Evolutionary conservation across 2,888 invertebrate species (phyloP).

Genomic region (Lypha dubia): DNA sequence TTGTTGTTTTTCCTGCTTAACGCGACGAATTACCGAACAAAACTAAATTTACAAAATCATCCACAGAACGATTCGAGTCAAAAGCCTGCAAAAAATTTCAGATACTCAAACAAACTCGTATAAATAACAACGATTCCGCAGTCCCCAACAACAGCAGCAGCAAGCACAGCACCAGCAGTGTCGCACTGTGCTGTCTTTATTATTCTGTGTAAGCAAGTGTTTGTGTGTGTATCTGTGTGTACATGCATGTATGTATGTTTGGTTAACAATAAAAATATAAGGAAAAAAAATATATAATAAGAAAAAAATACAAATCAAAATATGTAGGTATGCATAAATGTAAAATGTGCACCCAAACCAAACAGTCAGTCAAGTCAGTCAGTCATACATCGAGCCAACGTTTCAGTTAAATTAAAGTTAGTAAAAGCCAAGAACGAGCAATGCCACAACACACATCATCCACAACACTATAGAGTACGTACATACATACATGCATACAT

Average conservation of each 20-base stretch:
- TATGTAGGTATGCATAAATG: slow-evolving; percentile 40
- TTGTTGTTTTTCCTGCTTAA: slow-evolving; percentile 77
- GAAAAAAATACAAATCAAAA: slow-evolving; percentile 59
- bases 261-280: slow-evolving; percentile 50
- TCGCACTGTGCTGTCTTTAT: slow-evolving; percentile 24
- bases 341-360: slow-evolving; percentile 54
- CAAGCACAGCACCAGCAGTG: slow-evolving; percentile 7
- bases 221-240: too few species aligned
- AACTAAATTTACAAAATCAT: slow-evolving; percentile 76
- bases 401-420: slow-evolving; percentile 58
- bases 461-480: not conserved
- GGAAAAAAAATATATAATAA: slow-evolving; percentile 28
- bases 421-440: slow-evolving; percentile 38
- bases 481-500: not conserved
- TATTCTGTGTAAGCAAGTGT: not conserved
- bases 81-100: slow-evolving; percentile 63
- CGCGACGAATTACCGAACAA: slow-evolving; percentile 82
- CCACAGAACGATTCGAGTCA: slow-evolving; percentile 67
- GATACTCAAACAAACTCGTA: slow-evolving; percentile 37
- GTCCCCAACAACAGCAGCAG: slow-evolving; percentile 33
- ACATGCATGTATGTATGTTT: slow-evolving; percentile 4
- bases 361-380: slow-evolving; percentile 39
- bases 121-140: slow-evolving; percentile 39
- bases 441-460: slow-evolving; percentile 14
- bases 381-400: slow-evolving; percentile 34